Evolutionary conservation across 2,113 vertebrate species (phyloP), one percentile per base, ranked within the genome.

Genomic region (Colistium nudipinnis): DNA sequence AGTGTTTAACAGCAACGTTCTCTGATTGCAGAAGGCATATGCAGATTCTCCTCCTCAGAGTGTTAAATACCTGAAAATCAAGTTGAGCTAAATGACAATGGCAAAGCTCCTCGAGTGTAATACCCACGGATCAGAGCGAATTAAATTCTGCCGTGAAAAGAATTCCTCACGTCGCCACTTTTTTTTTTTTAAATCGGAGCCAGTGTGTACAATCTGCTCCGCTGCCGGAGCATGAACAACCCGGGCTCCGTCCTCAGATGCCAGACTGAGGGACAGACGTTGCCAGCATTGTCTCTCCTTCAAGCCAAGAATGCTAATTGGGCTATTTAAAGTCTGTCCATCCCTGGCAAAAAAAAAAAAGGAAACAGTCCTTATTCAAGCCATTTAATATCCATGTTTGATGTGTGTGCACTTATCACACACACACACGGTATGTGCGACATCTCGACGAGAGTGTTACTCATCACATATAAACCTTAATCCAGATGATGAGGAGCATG

Each of bases 221-320:
- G 30, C 59, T 4, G 3, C 6, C 3, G 51, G 69, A 51, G 59
- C 72, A 31, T 65, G 47, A 75, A n/a, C n/a, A 76, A 52, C 47
- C 3, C 17, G 67, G 78, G 79, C 69, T 47, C 17, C 22, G 45
- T 60, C 53, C 55, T 56, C 70, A 22, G 62, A 80, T 53, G 67
- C 54, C 86, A 89, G 81, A 82, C 84, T 76, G 65, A 67, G 80
- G 81, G 80, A 81, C 80, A 76, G 66, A 81, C 53, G 36, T 60
- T 81, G 86, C 83, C 86, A 87, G 86, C 59, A 78, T 74, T 75
- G 61, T 82, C 81, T 79, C 8, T 45, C 69, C 78, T 78, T 22
- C 48, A 62, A 86, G 87, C 89, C 89, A 91, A 80, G 85, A 93
- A 90, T 91, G 79, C 82, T 91, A 91, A 92, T 92, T 78, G 66